Evolutionary conservation across 2,888 invertebrate species (phyloP).

Genomic region (Lithophane leautieri): DNA sequence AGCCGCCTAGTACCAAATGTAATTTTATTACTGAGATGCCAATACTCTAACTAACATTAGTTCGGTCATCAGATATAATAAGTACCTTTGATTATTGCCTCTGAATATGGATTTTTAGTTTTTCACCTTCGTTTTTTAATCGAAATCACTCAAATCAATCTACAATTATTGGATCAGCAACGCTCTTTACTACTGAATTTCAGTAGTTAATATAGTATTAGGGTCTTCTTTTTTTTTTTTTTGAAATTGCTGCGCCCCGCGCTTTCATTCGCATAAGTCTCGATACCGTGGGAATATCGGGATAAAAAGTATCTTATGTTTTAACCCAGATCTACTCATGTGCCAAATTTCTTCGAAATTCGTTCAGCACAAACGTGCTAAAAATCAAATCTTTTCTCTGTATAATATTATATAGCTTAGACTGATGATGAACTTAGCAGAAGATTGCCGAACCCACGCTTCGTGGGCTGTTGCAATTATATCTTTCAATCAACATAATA

Average conservation of each 20-base stretch:
- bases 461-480: slow-evolving; percentile 13
- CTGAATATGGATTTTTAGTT: not conserved
- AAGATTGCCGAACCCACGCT: slow-evolving; percentile 23
- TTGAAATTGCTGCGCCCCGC: not conserved
- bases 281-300: too few relatives aligned
- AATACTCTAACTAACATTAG: not conserved
- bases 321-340: too few relatives aligned
- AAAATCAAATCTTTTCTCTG: too few relatives aligned
- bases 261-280: too few relatives aligned
- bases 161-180: not conserved
- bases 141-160: not conserved
- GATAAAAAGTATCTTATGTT: too few relatives aligned
- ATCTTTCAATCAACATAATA: slow-evolving; percentile 32
- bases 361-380: too few relatives aligned
- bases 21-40: not conserved
- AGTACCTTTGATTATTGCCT: not conserved
- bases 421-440: not conserved
- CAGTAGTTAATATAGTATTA: slow-evolving; percentile 1
- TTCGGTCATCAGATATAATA: not conserved
- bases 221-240: not conserved
- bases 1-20: not conserved
- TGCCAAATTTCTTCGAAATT: too few relatives aligned
- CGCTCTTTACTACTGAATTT: slow-evolving; percentile 5
- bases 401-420: too few relatives aligned
- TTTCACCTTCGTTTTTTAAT: not conserved